Evolutionary conservation across 1,140 invertebrate species (phyloP).

Genomic region (Wiebesia pumilae): DNA sequence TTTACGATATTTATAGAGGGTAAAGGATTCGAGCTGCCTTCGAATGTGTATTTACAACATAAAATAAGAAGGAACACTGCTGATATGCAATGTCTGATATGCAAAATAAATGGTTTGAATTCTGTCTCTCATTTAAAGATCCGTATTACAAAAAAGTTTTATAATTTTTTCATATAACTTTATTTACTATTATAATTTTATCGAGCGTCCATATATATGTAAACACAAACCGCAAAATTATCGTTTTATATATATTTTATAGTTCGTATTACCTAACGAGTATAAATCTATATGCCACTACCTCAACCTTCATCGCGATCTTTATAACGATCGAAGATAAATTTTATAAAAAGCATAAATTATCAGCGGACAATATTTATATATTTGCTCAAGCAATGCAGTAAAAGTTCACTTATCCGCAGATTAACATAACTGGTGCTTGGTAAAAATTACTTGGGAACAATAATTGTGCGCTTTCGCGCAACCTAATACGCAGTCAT

Average conservation of each 20-base stretch:
- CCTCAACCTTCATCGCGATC: no score
- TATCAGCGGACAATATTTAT: conserved; percentile 17
- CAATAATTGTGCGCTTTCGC: background rate
- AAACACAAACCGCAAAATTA: background rate
- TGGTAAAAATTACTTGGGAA: background rate
- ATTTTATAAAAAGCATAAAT: conserved; percentile 7
- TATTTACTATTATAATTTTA: background rate
- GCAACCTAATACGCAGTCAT: no score
- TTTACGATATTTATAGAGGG: background rate
- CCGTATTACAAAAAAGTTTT: background rate
- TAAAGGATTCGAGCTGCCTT: background rate
- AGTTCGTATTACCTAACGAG: background rate
- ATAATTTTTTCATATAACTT: background rate
- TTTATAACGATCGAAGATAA: no score
- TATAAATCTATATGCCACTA: background rate
- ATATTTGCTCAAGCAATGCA: conserved; percentile 1
- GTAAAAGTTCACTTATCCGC: background rate
- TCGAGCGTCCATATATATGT: background rate
- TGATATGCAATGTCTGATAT: background rate
- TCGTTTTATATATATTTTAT: background rate
- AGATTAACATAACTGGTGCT: background rate
- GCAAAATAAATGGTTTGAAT: background rate
- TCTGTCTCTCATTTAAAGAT: no score
- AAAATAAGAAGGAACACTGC: background rate
- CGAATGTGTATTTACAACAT: background rate